Evolutionary conservation across 2,888 invertebrate genomes (phyloP), one percentile per base, ranked within the genome.

Genomic region (Chromoteleia sp.): DNA sequence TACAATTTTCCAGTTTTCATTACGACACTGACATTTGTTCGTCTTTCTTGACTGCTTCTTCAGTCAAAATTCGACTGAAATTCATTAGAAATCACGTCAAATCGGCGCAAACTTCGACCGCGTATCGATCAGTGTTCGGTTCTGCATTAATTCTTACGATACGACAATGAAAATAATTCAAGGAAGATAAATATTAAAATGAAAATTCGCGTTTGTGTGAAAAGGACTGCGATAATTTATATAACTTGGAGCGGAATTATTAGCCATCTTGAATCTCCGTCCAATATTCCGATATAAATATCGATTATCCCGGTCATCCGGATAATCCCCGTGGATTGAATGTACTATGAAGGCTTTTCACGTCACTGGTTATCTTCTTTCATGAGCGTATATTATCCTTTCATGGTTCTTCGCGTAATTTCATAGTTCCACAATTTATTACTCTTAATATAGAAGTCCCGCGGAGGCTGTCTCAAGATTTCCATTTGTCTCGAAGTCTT

Each of bases 271-370:
- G 74, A 68, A 78, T 82, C 78, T 78, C 56, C 68, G 73, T 81
- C 67, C 74, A 73, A 81, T 81, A 77, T 81, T 83, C 81, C 84
- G 85, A 86, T 87, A 87, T 88, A 89, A 89, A 89, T 89, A 89
- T 88, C 88, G 88, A 89, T 88, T 88, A 88, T 85, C 85, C 73
- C 84, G 83, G 85, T 88, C 86, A 88, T 88, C 88, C 87, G 88
- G 89, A 89, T 89, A 86, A 89, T 89, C 88, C 87, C 83, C 84
- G 84, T 83, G 86, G 87, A 89, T 88, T 88, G 87, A 89, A 88
- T 88, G 88, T 88, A 88, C 87, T 85, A 83, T 78, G 78, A 78
- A 82, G 70, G 82, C 82, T 82, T 82, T 82, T 82, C 78, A 78
- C 82, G 82, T 78, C 82, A 78, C 78, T 75, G 75, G 82, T 82